These are phyloP conservation scores for Goniozus legneri DNA, from an alignment of 1,140 invertebrate species.

Conservation along the genomic window DNA sequence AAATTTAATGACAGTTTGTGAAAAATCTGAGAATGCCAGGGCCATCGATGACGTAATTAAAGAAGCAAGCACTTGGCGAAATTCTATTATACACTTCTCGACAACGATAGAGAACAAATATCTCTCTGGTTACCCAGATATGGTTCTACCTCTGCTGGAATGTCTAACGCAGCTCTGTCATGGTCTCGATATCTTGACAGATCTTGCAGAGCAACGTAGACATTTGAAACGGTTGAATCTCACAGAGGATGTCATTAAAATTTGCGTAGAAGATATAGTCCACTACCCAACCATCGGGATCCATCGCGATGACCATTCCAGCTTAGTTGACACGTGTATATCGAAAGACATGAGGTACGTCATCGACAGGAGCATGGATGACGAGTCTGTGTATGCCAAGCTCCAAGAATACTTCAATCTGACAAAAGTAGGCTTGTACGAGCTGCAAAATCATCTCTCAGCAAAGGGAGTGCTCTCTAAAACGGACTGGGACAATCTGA, in stretches of 20 bases:
- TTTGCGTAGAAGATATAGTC: constrained; percentile 52
- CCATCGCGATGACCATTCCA: constrained; percentile 41
- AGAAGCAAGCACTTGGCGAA: constrained; percentile 57
- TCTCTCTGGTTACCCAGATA: constrained; percentile 63
- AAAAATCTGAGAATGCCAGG: constrained; percentile 1
- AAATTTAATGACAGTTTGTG: constrained; percentile 8
- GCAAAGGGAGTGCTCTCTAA: too few relatives aligned
- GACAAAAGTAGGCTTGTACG: constrained; percentile 64
- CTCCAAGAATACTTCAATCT: constrained; percentile 56
- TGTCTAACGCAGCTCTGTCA: constrained; percentile 61
- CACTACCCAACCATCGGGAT: constrained; percentile 48
- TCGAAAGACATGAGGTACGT: constrained; percentile 27
- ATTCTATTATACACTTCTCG: constrained; percentile 58
- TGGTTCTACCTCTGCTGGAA: constrained; percentile 60
- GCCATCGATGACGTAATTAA: constrained; percentile 42
- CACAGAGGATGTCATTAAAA: constrained; percentile 15
- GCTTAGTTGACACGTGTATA: constrained; percentile 49
- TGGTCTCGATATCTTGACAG: constrained; percentile 55
- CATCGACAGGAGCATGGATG: constrained; percentile 23
- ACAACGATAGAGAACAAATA: constrained; percentile 57
- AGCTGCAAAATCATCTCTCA: constrained; percentile 62
- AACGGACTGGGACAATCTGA: constrained; percentile 52
- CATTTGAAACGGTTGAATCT: neutral
- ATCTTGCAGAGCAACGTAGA: constrained; percentile 42
- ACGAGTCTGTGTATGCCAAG: too few relatives aligned